Base-by-base conservation (phyloP, 2,113 vertebrate genomes). In the Proterorhinus semilunaris region DNA sequence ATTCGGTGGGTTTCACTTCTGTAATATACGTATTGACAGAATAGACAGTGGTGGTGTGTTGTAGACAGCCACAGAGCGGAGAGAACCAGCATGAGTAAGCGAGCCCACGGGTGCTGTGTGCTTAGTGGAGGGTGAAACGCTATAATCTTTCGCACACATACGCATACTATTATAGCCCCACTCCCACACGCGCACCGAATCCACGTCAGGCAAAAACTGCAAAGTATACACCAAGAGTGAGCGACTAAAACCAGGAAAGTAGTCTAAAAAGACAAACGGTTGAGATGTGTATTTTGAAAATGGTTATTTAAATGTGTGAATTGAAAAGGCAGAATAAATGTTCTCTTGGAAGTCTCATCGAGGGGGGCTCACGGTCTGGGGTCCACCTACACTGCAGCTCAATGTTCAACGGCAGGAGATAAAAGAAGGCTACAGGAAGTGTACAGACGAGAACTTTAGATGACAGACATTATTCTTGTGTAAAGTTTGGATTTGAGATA, bases 81-180 rank as follows among this genome's bases (percentile, higher is more conserved):
- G 61, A 66, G 58, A 74, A 59, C 52, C 65, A 62, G 71, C 57
- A 80, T 82, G 57, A 78, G 66, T 75, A 74, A 78, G 66, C 62
- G 66, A 83, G 70, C 83, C 83, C 69, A 72, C 3, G 68, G 74
- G 79, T 75, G 72, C 67, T 61, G 69, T 81, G 69, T 71, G 78
- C 75, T 79, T 69, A 75, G 66, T 69, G 76, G 78, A 66, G 83
- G 78, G 76, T 83, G 71, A 87, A 75, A 67, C 74, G 78, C 75
- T 78, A 65, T 83, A 79, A 81, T 72, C 72, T 76, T 21, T 59
- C 48, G 63, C 65, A 65, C 15, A 65, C 27, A 65, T 57, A 54
- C 46, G 65, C 27, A 50, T 7, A 42, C 27, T 57, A 27, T 69
- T 61, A 16, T 47, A 64, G 45, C 27, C 27, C 55, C 49, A 46